These are phyloP conservation scores for Parnassius glacialis DNA, from an alignment of 2,888 invertebrate species.

Conservation along the genomic window DNA sequence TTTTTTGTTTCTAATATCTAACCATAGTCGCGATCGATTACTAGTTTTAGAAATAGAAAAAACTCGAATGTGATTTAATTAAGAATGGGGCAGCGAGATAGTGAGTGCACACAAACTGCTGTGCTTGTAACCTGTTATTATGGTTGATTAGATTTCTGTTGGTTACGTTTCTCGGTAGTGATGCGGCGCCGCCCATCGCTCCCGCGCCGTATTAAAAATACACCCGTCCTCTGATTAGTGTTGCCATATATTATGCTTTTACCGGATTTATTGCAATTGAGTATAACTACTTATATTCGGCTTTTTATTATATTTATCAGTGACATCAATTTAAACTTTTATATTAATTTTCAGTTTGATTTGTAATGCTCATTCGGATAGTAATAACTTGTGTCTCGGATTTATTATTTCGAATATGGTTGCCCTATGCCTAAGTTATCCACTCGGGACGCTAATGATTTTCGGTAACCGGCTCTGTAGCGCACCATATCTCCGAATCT, in stretches of 20 bases:
- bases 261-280: slow-evolving; percentile 9
- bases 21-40: slow-evolving; percentile 39
- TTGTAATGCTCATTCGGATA: too few relatives aligned
- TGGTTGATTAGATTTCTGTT: slow-evolving; percentile 80
- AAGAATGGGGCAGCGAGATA: slow-evolving; percentile 72
- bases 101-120: slow-evolving; percentile 74
- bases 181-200: slow-evolving; percentile 76
- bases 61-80: slow-evolving; percentile 77
- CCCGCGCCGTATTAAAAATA: slow-evolving; percentile 77
- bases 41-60: slow-evolving; percentile 48
- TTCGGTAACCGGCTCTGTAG: slow-evolving; percentile 77
- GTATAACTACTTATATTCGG: background rate
- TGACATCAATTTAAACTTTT: too few relatives aligned
- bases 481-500: slow-evolving; percentile 72
- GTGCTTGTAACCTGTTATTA: slow-evolving; percentile 79
- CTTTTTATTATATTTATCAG: background rate
- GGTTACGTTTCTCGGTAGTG: slow-evolving; percentile 81
- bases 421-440: slow-evolving; percentile 50
- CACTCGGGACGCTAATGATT: slow-evolving; percentile 76
- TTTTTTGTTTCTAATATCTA: slow-evolving; percentile 5
- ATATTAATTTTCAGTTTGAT: too few relatives aligned
- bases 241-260: slow-evolving; percentile 21
- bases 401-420: slow-evolving; percentile 9
- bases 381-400: slow-evolving; percentile 4
- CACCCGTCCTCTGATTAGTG: slow-evolving; percentile 59